These are phyloP conservation scores for Psilopsiagon aurifrons DNA, from an alignment of 2,113 vertebrate species.

Conservation along the genomic window DNA sequence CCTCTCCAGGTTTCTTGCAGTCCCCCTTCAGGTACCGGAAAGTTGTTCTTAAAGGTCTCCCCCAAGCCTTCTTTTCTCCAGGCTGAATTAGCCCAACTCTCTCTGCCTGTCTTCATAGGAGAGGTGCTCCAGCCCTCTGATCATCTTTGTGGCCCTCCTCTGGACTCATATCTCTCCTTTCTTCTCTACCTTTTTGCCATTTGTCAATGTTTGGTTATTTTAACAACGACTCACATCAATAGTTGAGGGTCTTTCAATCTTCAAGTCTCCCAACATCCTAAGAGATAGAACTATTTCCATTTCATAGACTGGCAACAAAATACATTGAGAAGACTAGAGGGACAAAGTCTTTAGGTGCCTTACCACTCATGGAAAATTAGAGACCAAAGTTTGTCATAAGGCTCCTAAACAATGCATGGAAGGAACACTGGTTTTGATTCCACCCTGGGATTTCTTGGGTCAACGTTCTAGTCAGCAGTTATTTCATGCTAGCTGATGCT, in stretches of 20 bases:
- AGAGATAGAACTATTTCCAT: background rate
- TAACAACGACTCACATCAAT: background rate
- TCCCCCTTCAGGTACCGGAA: background rate
- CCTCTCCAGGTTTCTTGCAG: background rate
- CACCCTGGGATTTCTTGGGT: fast-evolving
- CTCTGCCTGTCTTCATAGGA: background rate
- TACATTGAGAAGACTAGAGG: background rate
- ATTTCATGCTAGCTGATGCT: background rate
- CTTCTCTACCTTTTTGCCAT: background rate
- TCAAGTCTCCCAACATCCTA: background rate
- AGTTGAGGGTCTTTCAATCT: background rate
- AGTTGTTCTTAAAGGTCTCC: background rate
- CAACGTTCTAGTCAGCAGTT: background rate
- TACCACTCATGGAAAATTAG: background rate
- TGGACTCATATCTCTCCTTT: background rate
- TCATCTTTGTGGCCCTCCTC: background rate
- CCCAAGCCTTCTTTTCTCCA: background rate
- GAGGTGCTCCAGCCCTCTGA: background rate
- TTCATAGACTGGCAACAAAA: background rate
- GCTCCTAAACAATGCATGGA: background rate
- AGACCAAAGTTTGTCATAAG: background rate
- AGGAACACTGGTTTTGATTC: background rate
- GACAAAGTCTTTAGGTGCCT: background rate
- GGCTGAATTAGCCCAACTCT: background rate
- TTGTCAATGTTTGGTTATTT: background rate